Evolutionary conservation across 2,113 vertebrate species (phyloP), one percentile per base, ranked within the genome.

Genomic region (Meriones unguiculatus): DNA sequence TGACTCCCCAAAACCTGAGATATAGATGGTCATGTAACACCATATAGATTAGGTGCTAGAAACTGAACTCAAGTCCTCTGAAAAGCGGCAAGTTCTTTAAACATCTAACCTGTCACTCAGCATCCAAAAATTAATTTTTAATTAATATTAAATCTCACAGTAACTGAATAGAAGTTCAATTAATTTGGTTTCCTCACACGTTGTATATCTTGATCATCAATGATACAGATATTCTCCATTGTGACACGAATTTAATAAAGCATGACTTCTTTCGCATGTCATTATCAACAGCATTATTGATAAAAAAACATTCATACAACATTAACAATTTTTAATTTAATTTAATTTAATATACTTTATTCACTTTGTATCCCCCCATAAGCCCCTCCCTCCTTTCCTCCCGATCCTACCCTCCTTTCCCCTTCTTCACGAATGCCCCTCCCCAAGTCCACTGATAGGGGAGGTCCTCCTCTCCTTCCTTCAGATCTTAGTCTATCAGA

Each of bases 141-240:
- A 89, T 94, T 62, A 91, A 67, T 86, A 67, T 72, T 92, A 87
- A 20, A 62, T 32, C 2, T 64, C n/a, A 65, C 50, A 30, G 69
- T 38, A 80, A 88, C 38, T 76, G 8, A 91, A 81, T 57, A 12
- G 20, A 94, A 54, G 62, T 92, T 72, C 84, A 81, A 80, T 72
- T 94, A 84, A 89, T 52, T 82, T 80, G 5, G 50, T 41, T 86
- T 80, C 32, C 52, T 91, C 13, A 78, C 81, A 73, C 2, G 86
- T 62, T 93, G 54, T 18, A 3, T 2, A 93, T 77, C n/a, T 87
- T 92, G 28, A 25, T 20, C 80, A 87, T 77, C 93, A 93, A 85
- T 57, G 90, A 20, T 65, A 8, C 18, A 89, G 69, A 28, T 57
- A 24, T 41, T 95, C 30, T 73, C 57, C 25, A 80, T 9, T 64